These are phyloP conservation scores for Eurytoma adleriae DNA, from an alignment of 2,888 invertebrate species.

Conservation along the genomic window DNA sequence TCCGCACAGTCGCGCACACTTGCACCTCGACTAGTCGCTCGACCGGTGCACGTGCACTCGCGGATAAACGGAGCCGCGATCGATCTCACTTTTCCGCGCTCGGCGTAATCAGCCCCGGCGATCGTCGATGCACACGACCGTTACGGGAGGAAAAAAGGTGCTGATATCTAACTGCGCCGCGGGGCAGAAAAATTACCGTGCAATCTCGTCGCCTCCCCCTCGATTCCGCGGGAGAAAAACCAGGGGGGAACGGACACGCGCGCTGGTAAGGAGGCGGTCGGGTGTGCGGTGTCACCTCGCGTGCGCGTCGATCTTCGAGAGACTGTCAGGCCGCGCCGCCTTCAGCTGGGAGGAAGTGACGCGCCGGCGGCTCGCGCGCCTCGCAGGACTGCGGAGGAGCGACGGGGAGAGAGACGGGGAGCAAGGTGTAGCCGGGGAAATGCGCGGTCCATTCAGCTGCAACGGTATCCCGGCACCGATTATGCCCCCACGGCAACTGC, in stretches of 20 bases:
- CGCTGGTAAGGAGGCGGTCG: background rate
- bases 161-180: too few species aligned
- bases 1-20: too few species aligned
- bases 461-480: constrained; percentile 79
- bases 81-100: too few species aligned
- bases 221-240: too few species aligned
- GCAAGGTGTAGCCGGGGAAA: constrained; percentile 59
- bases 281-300: background rate
- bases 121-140: too few species aligned
- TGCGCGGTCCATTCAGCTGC: constrained; percentile 75
- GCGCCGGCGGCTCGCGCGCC: background rate
- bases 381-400: background rate
- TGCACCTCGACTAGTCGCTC: too few species aligned
- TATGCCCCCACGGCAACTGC: constrained; percentile 59
- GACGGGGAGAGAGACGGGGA: background rate
- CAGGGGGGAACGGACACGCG: background rate
- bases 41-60: too few species aligned
- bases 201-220: too few species aligned
- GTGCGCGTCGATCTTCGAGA: background rate
- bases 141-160: too few species aligned
- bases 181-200: too few species aligned
- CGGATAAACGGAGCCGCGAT: too few species aligned
- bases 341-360: background rate
- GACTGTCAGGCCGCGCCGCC: background rate
- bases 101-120: too few species aligned